Conservation (phyloP, 2,797 vertebrate species). For the Hybognathus amarus region DNA sequence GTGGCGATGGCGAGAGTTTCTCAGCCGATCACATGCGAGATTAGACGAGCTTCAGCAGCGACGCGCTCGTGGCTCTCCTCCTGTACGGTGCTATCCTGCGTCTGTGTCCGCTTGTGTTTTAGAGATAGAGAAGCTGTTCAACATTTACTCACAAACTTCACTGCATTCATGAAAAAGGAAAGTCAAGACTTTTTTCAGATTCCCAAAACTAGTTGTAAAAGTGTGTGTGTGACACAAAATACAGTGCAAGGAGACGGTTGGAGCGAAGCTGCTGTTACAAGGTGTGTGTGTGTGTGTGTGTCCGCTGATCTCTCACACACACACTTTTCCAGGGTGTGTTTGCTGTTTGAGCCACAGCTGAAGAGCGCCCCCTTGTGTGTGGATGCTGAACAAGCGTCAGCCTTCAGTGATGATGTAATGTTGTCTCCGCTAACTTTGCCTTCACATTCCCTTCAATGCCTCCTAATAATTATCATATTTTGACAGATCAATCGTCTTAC, state of each 20-base stretch:
- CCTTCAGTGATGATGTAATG: background rate
- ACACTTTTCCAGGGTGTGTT: background rate
- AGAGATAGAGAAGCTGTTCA: background rate
- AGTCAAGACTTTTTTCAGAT: background rate
- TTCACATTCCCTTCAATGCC: constrained; percentile 2
- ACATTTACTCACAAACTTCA: background rate
- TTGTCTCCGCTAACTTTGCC: background rate
- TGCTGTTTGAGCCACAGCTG: background rate
- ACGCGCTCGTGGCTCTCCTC: background rate
- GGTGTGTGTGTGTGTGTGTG: too few relatives aligned
- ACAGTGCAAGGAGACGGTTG: background rate
- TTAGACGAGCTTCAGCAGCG: background rate
- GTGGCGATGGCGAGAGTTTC: background rate
- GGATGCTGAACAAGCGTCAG: background rate
- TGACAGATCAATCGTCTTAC: background rate
- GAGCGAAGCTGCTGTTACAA: background rate
- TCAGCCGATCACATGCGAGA: background rate
- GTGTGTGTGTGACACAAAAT: too few relatives aligned
- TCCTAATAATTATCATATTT: background rate
- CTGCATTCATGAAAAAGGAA: background rate
- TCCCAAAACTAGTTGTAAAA: background rate
- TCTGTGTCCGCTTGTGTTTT: background rate
- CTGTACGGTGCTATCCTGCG: background rate
- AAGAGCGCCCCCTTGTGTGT: too few relatives aligned
- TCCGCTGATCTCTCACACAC: background rate